Evolutionary conservation across 2,797 vertebrate genomes (phyloP).

Genomic region (Enoplosus armatus): DNA sequence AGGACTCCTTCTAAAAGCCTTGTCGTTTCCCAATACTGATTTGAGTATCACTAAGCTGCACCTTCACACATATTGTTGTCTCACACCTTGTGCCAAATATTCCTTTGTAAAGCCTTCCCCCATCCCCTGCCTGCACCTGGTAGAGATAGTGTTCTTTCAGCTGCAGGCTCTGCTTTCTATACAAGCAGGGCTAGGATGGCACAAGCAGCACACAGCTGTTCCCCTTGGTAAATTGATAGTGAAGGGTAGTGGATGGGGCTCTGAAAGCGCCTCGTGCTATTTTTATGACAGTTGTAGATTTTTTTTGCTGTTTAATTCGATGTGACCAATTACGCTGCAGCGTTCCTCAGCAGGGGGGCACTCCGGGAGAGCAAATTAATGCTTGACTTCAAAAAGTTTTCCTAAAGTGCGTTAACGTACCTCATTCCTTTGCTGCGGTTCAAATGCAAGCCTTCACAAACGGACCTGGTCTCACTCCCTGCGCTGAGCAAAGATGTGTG

Average conservation of each 20-base stretch:
- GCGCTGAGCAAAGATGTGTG: conserved; percentile 11
- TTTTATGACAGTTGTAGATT: conserved; percentile 80
- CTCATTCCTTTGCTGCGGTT: conserved; percentile 57
- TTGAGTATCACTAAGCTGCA: conserved; percentile 82
- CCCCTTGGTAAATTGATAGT: conserved; percentile 82
- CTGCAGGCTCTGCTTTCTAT: conserved; percentile 81
- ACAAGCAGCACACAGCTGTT: conserved; percentile 81
- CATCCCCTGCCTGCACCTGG: conserved; percentile 81
- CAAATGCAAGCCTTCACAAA: conserved; percentile 50
- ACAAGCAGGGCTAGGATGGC: conserved; percentile 79
- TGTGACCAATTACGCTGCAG: conserved; percentile 67
- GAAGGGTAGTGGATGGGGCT: conserved; percentile 79
- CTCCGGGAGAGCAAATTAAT: conserved; percentile 58
- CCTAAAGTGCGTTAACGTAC: conserved; percentile 64
- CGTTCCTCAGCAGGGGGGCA: conserved; percentile 53
- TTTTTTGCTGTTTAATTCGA: conserved; percentile 71
- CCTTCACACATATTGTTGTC: conserved; percentile 81
- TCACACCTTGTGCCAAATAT: conserved; percentile 80
- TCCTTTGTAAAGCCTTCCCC: conserved; percentile 78
- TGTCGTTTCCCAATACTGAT: conserved; percentile 74
- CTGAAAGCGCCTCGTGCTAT: conserved; percentile 77
- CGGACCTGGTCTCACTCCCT: conserved; percentile 38
- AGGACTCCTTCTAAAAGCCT: conserved; percentile 71
- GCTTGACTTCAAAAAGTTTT: conserved; percentile 73
- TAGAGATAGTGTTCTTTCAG: conserved; percentile 81